phyloP scores from a whole-genome alignment of 2,888 invertebrate species.

The Rhagonycha lutea region DNA sequence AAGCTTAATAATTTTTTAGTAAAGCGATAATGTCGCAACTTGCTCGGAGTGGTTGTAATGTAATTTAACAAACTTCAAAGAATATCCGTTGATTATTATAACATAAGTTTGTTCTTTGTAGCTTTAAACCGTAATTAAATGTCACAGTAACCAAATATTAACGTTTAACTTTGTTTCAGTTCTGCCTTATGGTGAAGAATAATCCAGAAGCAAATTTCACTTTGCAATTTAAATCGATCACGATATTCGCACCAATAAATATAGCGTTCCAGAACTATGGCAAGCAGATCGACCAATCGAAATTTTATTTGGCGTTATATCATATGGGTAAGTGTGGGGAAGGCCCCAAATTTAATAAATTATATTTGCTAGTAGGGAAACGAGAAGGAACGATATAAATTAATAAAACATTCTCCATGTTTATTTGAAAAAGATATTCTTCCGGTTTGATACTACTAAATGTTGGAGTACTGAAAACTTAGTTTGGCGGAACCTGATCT shows the following conservation, averaged over 20 bases:
- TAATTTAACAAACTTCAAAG: background rate
- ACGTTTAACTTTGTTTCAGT: constrained; percentile 65
- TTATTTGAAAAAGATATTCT: background rate
- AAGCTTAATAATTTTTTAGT: background rate
- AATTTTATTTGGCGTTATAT: constrained; percentile 67
- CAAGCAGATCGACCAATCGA: constrained; percentile 60
- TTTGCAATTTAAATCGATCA: constrained; percentile 74
- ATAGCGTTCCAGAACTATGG: constrained; percentile 79
- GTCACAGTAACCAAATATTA: background rate
- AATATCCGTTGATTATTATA: too few relatives aligned
- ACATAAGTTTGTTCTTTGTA: background rate
- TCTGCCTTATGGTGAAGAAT: constrained; percentile 73
- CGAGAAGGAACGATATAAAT: background rate
- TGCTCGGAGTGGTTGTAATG: background rate
- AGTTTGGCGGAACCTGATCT: constrained; percentile 6
- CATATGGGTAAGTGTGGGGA: constrained; percentile 78
- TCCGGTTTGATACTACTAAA: background rate
- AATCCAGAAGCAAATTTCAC: constrained; percentile 75
- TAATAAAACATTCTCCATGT: background rate
- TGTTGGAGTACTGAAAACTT: background rate
- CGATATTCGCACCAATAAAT: constrained; percentile 89
- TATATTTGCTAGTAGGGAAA: background rate
- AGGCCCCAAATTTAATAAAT: background rate
- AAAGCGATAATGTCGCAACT: background rate
- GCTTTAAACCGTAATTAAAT: background rate